These are phyloP conservation scores for Leptonema lineaticorne DNA, from an alignment of 1,140 invertebrate species.

Conservation along the genomic window DNA sequence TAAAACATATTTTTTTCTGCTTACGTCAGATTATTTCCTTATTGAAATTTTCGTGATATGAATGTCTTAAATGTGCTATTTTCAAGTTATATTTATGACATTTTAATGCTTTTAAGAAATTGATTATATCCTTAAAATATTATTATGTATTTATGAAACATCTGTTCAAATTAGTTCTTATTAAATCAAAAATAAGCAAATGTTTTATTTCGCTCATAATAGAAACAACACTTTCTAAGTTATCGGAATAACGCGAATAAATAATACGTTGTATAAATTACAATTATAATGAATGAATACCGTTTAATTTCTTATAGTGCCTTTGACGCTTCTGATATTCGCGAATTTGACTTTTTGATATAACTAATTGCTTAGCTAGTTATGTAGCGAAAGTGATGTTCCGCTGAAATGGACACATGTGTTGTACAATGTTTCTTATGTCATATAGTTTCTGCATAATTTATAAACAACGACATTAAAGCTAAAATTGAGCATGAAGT, in stretches of 20 bases:
- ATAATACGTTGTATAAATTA: not conserved
- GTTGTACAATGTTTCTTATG: not conserved
- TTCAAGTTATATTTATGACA: no score
- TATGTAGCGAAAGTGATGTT: not conserved
- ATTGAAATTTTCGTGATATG: no score
- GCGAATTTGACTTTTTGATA: not conserved
- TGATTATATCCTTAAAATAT: no score
- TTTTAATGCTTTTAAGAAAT: no score
- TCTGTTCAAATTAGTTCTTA: no score
- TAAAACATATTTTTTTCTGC: no score
- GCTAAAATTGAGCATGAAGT: not conserved
- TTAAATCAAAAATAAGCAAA: no score
- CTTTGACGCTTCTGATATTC: constrained; percentile 9
- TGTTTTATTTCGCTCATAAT: constrained; percentile 9
- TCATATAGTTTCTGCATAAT: no score
- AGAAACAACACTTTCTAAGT: not conserved
- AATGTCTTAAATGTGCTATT: no score
- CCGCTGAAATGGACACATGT: not conserved
- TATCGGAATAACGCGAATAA: no score
- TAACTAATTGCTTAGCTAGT: not conserved
- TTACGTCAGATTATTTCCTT: no score
- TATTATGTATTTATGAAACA: no score
- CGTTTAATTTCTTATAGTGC: not conserved
- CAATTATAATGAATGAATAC: constrained; percentile 2
- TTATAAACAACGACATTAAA: not conserved